phyloP scores from a whole-genome alignment of 2,113 vertebrate genomes.

The Lagenorhynchus albirostris region DNA sequence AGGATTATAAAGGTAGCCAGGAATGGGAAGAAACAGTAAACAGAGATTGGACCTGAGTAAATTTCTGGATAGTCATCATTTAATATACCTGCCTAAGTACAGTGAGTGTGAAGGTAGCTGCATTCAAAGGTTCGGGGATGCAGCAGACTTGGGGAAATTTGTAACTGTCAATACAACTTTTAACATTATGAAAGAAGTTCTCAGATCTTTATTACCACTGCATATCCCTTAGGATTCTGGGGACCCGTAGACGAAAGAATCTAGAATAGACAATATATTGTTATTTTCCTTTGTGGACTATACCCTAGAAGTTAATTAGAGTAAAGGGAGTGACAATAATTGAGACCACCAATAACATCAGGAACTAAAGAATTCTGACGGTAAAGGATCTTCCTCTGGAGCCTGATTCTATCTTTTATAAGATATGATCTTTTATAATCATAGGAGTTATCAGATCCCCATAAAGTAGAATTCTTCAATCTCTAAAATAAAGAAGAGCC shows the following conservation, averaged over 20 bases:
- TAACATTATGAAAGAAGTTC: neutral
- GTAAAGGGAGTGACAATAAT: neutral
- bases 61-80: neutral
- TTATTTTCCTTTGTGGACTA: slow-evolving; percentile 5
- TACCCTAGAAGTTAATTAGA: slow-evolving; percentile 29
- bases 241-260: neutral
- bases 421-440: neutral
- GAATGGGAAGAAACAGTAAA: neutral
- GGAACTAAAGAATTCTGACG: neutral
- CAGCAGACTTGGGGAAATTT: neutral
- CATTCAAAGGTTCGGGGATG: neutral
- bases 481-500: neutral
- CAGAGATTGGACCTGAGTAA: neutral
- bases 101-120: neutral
- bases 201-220: neutral
- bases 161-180: neutral
- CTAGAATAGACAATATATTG: neutral
- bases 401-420: neutral
- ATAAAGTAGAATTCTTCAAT: neutral
- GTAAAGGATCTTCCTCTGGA: slow-evolving; percentile 20
- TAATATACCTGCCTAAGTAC: neutral
- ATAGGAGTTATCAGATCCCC: neutral
- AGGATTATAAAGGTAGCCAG: neutral
- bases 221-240: neutral
- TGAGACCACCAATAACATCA: neutral